Evolutionary conservation across 2,888 invertebrate genomes (phyloP), one percentile per base, ranked within the genome.

Genomic region (Xestobium rufovillosum): DNA sequence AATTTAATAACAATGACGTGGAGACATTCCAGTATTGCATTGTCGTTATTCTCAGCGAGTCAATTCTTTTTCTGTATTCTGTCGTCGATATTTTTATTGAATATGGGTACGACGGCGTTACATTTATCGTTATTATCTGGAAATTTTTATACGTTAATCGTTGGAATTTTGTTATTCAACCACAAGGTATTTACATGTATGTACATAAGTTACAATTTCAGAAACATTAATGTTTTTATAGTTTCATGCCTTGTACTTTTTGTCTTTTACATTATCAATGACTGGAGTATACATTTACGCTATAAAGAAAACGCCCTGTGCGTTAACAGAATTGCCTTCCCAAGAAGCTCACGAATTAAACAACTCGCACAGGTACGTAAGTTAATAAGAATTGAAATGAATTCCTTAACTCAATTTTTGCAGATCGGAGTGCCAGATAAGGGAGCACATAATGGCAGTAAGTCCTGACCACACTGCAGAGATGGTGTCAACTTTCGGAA

Each of bases 181-280:
- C 86, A 85, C 62, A 79, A 82, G 76, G 87, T 87, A 59, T 63
- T 54, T 45, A 31, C 29, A 23, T 31, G 11, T 32, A 12, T 25
- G 16, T 10, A 29, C 27, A 38, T 28, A 3, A 15, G 13, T 31
- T 34, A 41, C 23, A 14, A 16, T 35, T 9, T 3, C 12, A 34
- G 33, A 36, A n/a, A 31, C 9, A 27, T 23, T 14, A 9, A 6
- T 37, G 26, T 25, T 45, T 42, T 70, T 72, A 43, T 71, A 89
- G 87, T 88, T 87, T 66, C 85, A 88, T 63, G 76, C 77, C 14
- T 69, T 89, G 39, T 88, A 89, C 66, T 83, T 88, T 65, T 66
- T 86, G 42, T 84, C 87, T 9, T 88, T 84, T 61, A 63, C 77
- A 33, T 67, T 87, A 51, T 83, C 87, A 29, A 76, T 86, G 69